These are phyloP conservation scores for Brachionichthys hirsutus DNA, from an alignment of 2,113 vertebrate species.

Conservation along the genomic window DNA sequence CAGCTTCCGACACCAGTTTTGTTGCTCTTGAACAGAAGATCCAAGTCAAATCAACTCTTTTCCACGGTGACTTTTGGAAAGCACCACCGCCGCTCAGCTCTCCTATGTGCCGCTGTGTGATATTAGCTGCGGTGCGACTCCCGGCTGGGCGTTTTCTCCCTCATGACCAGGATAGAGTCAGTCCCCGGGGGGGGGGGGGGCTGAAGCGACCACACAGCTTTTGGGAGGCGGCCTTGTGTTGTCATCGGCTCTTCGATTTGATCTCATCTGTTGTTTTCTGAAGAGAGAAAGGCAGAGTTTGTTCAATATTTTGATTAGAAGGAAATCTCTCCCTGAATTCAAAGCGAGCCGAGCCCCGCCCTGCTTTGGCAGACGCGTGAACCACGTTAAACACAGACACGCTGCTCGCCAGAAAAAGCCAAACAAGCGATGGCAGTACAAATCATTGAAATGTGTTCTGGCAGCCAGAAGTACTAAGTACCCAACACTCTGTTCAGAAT, in stretches of 20 bases:
- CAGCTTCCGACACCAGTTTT: too few relatives aligned
- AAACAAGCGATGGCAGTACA: background rate
- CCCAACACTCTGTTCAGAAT: background rate
- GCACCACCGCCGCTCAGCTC: slow-evolving; percentile 2
- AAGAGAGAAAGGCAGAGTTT: background rate
- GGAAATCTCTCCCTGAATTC: background rate
- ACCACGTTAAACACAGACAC: background rate
- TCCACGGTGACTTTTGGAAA: slow-evolving; percentile 6
- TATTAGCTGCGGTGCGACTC: slow-evolving; percentile 23
- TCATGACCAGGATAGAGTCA: slow-evolving; percentile 43
- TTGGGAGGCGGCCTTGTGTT: too few relatives aligned
- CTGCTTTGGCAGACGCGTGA: background rate
- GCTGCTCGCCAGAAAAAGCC: background rate
- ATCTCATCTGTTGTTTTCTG: too few relatives aligned
- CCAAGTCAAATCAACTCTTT: too few relatives aligned
- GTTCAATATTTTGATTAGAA: slow-evolving; percentile 1
- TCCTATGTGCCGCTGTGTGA: slow-evolving; percentile 20
- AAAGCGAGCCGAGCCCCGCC: background rate
- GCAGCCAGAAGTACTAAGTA: background rate
- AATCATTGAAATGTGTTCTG: background rate
- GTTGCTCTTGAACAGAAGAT: too few relatives aligned
- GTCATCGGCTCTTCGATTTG: too few relatives aligned
- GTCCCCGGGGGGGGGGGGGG: slow-evolving; percentile 31
- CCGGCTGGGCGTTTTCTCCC: slow-evolving; percentile 18
- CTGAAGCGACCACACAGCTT: slow-evolving; percentile 7